Evolutionary conservation across 2,888 invertebrate species (phyloP), one percentile per base, ranked within the genome.

Genomic region (Catotricha subobsoleta): DNA sequence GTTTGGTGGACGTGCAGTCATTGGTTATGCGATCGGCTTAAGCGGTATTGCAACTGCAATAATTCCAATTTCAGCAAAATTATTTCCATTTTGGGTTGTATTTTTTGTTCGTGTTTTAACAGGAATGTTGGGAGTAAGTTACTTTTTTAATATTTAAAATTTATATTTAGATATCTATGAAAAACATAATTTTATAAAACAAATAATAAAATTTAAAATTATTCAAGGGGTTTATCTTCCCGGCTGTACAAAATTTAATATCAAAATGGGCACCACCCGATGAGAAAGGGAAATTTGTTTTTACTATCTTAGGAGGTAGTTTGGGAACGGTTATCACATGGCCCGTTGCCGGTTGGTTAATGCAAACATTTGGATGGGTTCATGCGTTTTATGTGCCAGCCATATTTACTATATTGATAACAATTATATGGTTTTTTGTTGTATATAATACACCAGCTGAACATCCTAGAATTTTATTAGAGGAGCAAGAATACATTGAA

Each of bases 381-480:
- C 71, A 69, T 53, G 76, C 74, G 1, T 80, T 77, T 59, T 76
- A 79, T 51, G 62, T 74, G 3, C 68, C 77, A 1, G 71, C 71
- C 1, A 56, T 67, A 1, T 52, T 75, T 9, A 66, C 72, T 35
- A 23, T 69, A 0, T 45, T 72, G 6, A 74, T 76, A 60, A 66
- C 69, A 21, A 47, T 57, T 0, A 56, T 72, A 6, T 79, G 79
- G 73, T 71, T 69, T 57, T 61, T 73, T 33, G 51, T 78, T 9
- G 71, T 76, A 0, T 67, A 69, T 1, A 76, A 80, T 51, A 68
- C 69, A 20, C 80, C 80, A 0, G 58, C 59, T 1, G 66, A 72
- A 30, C 77, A 79, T 51, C 70, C 67, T 1, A 66, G 70, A 35
- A 80, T 79, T 30, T 59, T 65, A 8, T 64, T 69, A 3, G 64